Evolutionary conservation across 1,140 invertebrate species (phyloP), one percentile per base, ranked within the genome.

Genomic region (Ceratosolen solmsi): DNA sequence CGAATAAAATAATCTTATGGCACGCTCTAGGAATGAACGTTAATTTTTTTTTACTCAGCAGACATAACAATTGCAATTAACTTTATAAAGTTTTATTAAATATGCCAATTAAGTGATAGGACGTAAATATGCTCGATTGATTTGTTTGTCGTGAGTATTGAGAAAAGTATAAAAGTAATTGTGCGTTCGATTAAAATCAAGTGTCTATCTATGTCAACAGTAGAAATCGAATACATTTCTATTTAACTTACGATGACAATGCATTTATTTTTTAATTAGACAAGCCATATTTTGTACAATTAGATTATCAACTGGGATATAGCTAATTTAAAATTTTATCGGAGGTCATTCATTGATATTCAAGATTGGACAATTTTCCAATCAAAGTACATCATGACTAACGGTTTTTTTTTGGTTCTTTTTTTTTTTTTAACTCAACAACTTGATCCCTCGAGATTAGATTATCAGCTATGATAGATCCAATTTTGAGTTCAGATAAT

Each of bases 291-390:
- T 72, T 71, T 46, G 20, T 72, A 51, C 41, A 51, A 74, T 36
- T 36, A 36, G 72, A 74, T 74, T 74, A 74, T 36, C 30, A 74
- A 20, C 49, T 27, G 17, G 30, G 30, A 74, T 74, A 54, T 4
- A n/a, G 25, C 30, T 74, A 56, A 75, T 75, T 75, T 74, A 17
- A 74, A 74, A 74, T 56, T 74, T 11, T 49, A 56, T 74, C 51
- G 72, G 27, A 36, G 46, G 25, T 72, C 41, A 51, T 72, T 74
- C 46, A 74, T 74, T 68, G 33, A 36, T 74, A 74, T 74, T 54
- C 49, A n/a, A 30, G 70, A 72, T 63, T 51, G 25, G 8, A 25
- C 60, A 63, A 78, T 78, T 78, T 74, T 56, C 38, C 60, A 68
- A 49, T 78, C 63, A 68, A 36, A 68, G 63, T 78, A 51, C 46